Base-by-base conservation (phyloP, 1,140 invertebrate genomes). In the Chelonus insularis region DNA sequence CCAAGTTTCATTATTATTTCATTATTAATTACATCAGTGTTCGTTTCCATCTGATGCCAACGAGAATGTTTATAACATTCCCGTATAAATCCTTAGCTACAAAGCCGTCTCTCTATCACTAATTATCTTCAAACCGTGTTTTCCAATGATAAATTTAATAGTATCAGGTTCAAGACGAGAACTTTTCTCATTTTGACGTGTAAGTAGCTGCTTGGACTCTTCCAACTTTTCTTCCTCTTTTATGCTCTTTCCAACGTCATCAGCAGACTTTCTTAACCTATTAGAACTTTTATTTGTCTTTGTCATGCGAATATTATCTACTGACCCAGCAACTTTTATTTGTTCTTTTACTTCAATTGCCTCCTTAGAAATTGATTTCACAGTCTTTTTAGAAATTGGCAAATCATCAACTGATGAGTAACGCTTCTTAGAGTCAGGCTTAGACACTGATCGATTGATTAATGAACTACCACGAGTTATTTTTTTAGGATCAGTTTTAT, bases 61-160 rank as follows among this genome's bases (percentile, higher is more conserved):
- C 39, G 39, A 50, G 43, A 61, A 61, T 54, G 51, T 16, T 47
- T 65, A 68, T 18, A 67, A 51, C 56, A 61, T 68, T 59, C 64
- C 60, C 48, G 62, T 66, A 48, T 63, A 68, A 51, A 62, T 50
- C 52, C 54, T 69, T 50, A 34, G 66, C 79, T 84, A 90, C 67
- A 90, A 86, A 58, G 88, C 86, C 43, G 88, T 89, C 70, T 90
- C 89, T 32, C 87, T 87, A 71, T 89, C 88, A 68, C 88, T 89
- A 20, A 90, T 89, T 32, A 90, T 87, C 71, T 89, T 87, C 64
- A 90, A 89, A 11, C 88, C 88, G 65, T 89, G 87, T 69, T 89
- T 87, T 2, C 87, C 89, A 39, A 90, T 80, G 68, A 89, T 88
- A 77, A 89, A 84, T 66, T 87, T 86, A 6, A 89, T 86, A 29